Evolutionary conservation across 2,888 invertebrate species (phyloP).

Genomic region (Lycophotia porphyrea): DNA sequence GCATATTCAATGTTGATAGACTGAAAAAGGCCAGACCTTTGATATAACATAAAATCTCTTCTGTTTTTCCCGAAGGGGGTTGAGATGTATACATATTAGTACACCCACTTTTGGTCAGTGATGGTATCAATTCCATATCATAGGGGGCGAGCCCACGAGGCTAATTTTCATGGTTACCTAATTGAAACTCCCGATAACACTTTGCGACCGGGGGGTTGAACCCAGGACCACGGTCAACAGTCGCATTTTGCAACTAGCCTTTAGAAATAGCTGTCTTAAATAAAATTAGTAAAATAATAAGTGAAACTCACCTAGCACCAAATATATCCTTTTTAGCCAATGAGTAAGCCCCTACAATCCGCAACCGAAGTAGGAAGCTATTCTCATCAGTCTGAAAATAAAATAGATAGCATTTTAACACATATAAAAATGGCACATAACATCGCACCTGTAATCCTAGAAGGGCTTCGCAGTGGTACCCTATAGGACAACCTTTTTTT

Average conservation of each 20-base stretch:
- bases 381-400: slow-evolving; percentile 93
- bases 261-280: neutral
- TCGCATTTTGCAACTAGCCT: neutral
- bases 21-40: neutral
- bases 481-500: neutral
- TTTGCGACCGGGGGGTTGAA: neutral
- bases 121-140: neutral
- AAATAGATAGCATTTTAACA: slow-evolving; percentile 18
- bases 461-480: neutral
- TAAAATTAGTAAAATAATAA: neutral
- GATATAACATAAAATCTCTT: neutral
- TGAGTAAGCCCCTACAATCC: slow-evolving; percentile 96
- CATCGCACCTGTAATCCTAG: neutral
- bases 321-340: slow-evolving; percentile 99
- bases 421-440: neutral
- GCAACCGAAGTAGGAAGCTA: slow-evolving; percentile 95
- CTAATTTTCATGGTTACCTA: neutral
- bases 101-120: neutral
- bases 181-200: neutral
- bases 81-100: neutral
- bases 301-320: slow-evolving; percentile 95
- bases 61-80: neutral
- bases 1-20: slow-evolving; percentile 5
- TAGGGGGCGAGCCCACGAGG: neutral
- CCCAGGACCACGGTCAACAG: neutral